A percentile compares a stretch with the other conserved stretches of the same genome.
These are phyloP conservation scores for Amaurobius ferox DNA, from an alignment of 2,888 invertebrate species.

Conservation along the genomic window DNA sequence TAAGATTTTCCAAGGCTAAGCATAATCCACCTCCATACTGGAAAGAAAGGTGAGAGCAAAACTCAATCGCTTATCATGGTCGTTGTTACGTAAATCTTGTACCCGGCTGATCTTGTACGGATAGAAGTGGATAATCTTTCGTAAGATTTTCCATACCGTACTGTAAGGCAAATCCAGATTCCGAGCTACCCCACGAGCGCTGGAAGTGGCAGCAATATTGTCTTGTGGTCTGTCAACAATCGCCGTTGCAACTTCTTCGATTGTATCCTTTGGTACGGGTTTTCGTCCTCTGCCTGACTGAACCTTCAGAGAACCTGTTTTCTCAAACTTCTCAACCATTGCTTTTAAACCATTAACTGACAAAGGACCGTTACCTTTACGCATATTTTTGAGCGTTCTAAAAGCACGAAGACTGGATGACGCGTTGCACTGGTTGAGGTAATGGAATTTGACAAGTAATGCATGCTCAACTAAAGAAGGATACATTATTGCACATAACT, in stretches of 20 bases:
- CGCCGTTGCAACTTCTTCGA: slow-evolving; percentile 7
- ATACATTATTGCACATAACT: no score
- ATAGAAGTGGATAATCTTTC: slow-evolving; percentile 1
- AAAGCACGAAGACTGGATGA: background rate
- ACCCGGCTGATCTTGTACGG: slow-evolving; percentile 15
- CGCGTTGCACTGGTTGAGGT: background rate
- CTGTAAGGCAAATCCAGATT: background rate
- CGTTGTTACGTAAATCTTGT: background rate
- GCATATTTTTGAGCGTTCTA: background rate
- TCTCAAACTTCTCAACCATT: no score
- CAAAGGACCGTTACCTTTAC: no score
- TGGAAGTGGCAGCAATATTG: background rate
- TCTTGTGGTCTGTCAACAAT: slow-evolving; percentile 6
- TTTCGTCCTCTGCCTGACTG: background rate
- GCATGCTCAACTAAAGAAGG: no score
- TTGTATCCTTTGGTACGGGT: slow-evolving; percentile 11
- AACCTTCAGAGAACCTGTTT: no score
- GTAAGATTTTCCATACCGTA: slow-evolving; percentile 18
- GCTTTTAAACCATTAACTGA: no score
- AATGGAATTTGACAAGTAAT: no score
- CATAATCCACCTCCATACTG: no score
- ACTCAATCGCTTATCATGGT: background rate
- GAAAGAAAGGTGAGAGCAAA: slow-evolving; percentile 15
- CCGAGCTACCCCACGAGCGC: no score
- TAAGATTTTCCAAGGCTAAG: no score